Conservation (phyloP, 2,797 vertebrate genomes). For the Okamejei kenojei region DNA sequence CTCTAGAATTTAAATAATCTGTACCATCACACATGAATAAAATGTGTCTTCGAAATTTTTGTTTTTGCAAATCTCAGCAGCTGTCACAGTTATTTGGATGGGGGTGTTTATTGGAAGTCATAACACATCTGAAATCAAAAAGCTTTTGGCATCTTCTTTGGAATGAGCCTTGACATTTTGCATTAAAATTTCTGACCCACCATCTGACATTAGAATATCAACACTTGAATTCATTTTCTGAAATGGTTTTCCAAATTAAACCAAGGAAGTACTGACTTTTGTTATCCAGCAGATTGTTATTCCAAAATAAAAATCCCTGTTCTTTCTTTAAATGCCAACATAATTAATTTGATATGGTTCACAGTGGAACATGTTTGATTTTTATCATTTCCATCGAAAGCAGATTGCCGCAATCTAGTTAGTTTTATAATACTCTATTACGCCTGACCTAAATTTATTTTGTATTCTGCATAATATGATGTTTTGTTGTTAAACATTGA, state of each 20-base stretch:
- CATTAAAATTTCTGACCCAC: conserved; percentile 21
- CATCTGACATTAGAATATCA: not conserved
- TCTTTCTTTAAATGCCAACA: not conserved
- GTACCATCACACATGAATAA: not conserved
- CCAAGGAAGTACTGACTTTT: not conserved
- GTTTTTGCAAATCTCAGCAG: not conserved
- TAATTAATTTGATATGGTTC: not conserved
- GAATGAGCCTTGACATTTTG: conserved; percentile 1
- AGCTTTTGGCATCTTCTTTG: conserved; percentile 7
- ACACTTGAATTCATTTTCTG: not conserved
- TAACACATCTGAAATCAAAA: conserved; percentile 12
- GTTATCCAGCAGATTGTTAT: not conserved
- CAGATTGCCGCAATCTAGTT: not conserved
- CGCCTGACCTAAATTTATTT: not conserved
- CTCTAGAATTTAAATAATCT: not conserved
- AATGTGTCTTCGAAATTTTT: not conserved
- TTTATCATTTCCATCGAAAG: not conserved
- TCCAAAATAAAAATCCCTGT: not conserved
- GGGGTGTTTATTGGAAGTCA: conserved; percentile 2
- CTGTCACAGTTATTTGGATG: conserved; percentile 5
- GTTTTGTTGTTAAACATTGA: not conserved
- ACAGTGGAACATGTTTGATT: not conserved
- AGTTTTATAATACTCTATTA: not conserved
- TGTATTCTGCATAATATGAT: not conserved
- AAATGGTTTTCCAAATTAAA: not conserved